These are phyloP conservation scores for Tylochromis polylepis DNA, from an alignment of 2,113 vertebrate genomes.

Conservation along the genomic window DNA sequence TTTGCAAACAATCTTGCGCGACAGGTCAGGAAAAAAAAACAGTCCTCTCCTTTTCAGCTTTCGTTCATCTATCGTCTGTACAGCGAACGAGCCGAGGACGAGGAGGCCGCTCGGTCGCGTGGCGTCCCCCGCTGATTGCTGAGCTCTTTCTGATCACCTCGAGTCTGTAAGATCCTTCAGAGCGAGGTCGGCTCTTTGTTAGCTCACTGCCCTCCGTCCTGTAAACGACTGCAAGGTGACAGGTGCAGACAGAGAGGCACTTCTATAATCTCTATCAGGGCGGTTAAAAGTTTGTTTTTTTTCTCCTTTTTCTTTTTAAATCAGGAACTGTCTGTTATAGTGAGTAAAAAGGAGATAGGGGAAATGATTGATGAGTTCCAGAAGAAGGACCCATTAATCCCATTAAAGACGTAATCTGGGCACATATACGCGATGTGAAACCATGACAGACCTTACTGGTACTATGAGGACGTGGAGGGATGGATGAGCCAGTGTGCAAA, in stretches of 20 bases:
- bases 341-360: not conserved
- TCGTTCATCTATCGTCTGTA: not conserved
- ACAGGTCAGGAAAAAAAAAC: not conserved
- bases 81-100: conserved; percentile 1
- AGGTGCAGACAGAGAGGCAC: conserved; percentile 47
- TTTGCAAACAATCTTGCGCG: not conserved
- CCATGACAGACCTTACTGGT: conserved; percentile 10
- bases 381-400: not conserved
- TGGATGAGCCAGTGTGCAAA: conserved; percentile 21
- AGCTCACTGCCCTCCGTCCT: not conserved
- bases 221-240: conserved; percentile 5
- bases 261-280: conserved; percentile 52
- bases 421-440: not conserved
- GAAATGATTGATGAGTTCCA: not conserved
- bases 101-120: not conserved
- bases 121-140: not conserved
- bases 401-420: not conserved
- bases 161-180: not conserved
- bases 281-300: not conserved
- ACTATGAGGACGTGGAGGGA: not conserved
- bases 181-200: not conserved
- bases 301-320: not conserved
- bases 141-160: not conserved
- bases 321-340: not conserved
- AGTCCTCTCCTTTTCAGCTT: not conserved